Conservation (phyloP, 2,797 vertebrate species). For the Pangasius macronema region DNA sequence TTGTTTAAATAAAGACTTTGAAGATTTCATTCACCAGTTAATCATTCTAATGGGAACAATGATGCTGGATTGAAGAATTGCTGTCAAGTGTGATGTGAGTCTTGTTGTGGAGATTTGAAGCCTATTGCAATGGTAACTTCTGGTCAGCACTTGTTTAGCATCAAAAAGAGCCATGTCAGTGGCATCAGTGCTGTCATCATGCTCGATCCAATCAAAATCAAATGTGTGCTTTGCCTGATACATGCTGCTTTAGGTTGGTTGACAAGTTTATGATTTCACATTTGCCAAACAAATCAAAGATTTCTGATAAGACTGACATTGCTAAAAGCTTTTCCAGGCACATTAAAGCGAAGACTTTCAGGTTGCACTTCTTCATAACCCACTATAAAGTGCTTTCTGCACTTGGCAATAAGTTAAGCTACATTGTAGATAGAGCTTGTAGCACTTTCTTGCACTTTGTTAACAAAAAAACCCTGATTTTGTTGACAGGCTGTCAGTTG, state of each 20-base stretch:
- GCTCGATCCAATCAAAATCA: background rate
- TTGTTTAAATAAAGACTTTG: constrained; percentile 7
- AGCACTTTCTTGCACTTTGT: background rate
- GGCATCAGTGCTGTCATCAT: background rate
- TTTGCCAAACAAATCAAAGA: background rate
- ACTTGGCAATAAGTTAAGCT: background rate
- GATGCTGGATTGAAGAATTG: background rate
- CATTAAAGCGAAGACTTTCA: background rate
- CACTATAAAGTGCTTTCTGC: background rate
- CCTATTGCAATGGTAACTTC: background rate
- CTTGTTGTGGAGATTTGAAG: background rate
- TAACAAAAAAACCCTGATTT: background rate
- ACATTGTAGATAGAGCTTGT: background rate
- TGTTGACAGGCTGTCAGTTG: background rate
- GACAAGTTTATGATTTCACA: background rate
- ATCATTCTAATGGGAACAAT: background rate
- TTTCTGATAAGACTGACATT: background rate
- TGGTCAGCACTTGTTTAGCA: background rate
- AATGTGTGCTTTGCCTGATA: background rate
- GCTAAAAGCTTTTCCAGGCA: background rate
- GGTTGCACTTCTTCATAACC: background rate
- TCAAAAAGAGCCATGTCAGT: background rate
- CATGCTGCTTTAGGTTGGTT: background rate
- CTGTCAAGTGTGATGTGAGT: background rate
- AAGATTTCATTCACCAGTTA: background rate